Percentiles rank a stretch among this genome's conserved stretches.
Evolutionary conservation across 64 coral and sea anemone species (phyloP).

Genomic region (Acropora yongei): DNA sequence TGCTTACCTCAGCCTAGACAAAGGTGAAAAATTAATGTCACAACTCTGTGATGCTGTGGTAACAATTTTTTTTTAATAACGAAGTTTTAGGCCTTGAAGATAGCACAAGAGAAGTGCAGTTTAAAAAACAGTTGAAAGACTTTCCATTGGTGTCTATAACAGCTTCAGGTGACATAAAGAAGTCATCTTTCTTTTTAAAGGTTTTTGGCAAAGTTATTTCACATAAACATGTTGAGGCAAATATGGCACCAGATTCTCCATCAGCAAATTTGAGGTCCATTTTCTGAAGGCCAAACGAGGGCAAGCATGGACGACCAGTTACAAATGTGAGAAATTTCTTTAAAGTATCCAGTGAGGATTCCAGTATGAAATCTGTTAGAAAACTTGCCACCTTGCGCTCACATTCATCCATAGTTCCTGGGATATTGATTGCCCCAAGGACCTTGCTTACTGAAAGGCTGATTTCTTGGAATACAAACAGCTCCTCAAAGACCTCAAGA

Average conservation of each 20-base stretch:
- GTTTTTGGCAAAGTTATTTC: conserved; percentile 41
- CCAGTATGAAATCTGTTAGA: conserved; percentile 60
- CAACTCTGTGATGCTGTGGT: too few relatives aligned
- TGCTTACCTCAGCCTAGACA: too few relatives aligned
- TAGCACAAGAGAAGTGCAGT: conserved; percentile 12
- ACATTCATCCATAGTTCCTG: conserved; percentile 40
- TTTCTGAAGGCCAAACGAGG: conserved; percentile 56
- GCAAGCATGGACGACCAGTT: conserved; percentile 52
- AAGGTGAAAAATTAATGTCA: too few relatives aligned
- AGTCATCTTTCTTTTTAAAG: conserved; percentile 48
- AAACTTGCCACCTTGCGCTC: conserved; percentile 44
- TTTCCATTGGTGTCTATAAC: conserved; percentile 20
- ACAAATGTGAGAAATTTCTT: conserved; percentile 64
- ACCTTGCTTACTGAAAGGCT: conserved; percentile 11
- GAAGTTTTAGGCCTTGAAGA: conserved; percentile 16
- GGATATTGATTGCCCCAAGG: conserved; percentile 47
- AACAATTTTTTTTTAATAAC: too few relatives aligned
- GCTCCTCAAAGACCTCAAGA: too few relatives aligned
- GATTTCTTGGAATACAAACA: too few relatives aligned
- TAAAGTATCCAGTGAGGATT: conserved; percentile 55
- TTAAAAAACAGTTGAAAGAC: conserved; percentile 30
- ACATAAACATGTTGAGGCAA: conserved; percentile 65
- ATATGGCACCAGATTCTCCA: conserved; percentile 20
- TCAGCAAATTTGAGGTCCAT: conserved; percentile 52
- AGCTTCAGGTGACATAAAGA: conserved; percentile 25